These are phyloP conservation scores for Platyrinchus mystaceus DNA, from an alignment of 2,797 vertebrate genomes.

Conservation along the genomic window DNA sequence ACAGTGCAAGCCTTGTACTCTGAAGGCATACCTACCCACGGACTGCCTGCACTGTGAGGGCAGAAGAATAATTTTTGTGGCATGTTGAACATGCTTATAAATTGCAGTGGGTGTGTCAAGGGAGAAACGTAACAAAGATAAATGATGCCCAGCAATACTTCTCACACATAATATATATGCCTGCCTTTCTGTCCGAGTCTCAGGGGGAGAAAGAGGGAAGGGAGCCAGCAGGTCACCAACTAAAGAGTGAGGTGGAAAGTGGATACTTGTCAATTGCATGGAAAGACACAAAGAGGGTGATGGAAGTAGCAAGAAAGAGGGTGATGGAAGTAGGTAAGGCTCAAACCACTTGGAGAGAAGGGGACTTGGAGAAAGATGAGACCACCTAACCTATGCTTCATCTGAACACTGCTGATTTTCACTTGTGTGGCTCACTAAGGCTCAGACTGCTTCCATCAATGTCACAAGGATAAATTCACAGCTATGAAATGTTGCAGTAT, in stretches of 20 bases:
- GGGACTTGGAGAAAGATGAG: neutral
- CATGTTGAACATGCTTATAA: neutral
- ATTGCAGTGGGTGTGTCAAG: neutral
- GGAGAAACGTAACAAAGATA: neutral
- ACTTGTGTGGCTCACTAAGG: neutral
- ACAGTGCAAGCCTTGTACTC: neutral
- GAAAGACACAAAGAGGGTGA: neutral
- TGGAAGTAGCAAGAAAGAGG: neutral
- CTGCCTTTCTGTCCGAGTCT: neutral
- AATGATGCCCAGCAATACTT: neutral
- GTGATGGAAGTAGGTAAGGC: neutral
- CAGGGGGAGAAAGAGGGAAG: neutral
- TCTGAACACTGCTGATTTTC: neutral
- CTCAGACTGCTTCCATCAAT: neutral
- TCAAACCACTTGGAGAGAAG: neutral
- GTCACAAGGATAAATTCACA: neutral
- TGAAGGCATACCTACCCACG: neutral
- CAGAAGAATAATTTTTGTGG: neutral
- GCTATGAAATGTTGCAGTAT: neutral
- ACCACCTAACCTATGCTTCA: neutral
- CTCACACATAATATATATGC: neutral
- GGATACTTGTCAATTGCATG: neutral
- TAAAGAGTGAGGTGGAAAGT: neutral
- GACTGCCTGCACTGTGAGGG: neutral
- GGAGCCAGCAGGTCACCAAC: neutral